Base-by-base conservation (phyloP, 2,888 invertebrate species). In the Boloria selene region DNA sequence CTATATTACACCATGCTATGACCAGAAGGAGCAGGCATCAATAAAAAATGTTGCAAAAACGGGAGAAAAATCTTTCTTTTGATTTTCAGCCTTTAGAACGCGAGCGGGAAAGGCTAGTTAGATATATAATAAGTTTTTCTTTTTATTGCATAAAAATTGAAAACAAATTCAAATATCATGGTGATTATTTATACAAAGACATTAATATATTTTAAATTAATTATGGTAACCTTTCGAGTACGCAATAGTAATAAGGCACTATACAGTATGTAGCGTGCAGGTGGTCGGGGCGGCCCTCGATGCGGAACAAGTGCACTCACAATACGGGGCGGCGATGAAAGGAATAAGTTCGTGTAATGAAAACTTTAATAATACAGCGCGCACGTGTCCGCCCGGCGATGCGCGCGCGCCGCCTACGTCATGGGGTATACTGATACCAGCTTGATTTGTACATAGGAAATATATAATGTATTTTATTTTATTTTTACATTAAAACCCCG, bases 281-380 rank as follows among this genome's bases (percentile, higher is more conserved):
- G 70, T 74, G 73, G 70, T 66, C 67, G 18, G 7, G 4, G 56
- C 31, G 61, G 42, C 59, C 50, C 59, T 45, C 42, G 13, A 47
- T 65, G 70, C 61, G 62, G 78, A 73, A 76, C 83, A 77, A 81
- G 85, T 80, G 83, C 76, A 76, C 76, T 81, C 79, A 47, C 64
- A 61, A 76, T 71, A 71, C 72, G 71, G 22, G 63, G 50, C 56
- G 31, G 61, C 18, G 7, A 50, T 55, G 17, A 56, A 64, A 72
- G 42, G 58, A 66, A 69, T 69, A 66, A 58, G 69, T 53, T 58
- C 63, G 59, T 58, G 72, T 86, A 87, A 89, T 88, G 86, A 88
- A 88, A 88, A 88, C 85, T 90, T 88, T 89, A 90, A 90, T 89
- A 90, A 90, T 90, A 84, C 85, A 79, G 74, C 70, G 72, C 77